Percentiles rank a stretch among this genome's conserved stretches.
phyloP scores from a whole-genome alignment of 35 echinoderm and acorn worm genomes.

The Apostichopus japonicus region DNA sequence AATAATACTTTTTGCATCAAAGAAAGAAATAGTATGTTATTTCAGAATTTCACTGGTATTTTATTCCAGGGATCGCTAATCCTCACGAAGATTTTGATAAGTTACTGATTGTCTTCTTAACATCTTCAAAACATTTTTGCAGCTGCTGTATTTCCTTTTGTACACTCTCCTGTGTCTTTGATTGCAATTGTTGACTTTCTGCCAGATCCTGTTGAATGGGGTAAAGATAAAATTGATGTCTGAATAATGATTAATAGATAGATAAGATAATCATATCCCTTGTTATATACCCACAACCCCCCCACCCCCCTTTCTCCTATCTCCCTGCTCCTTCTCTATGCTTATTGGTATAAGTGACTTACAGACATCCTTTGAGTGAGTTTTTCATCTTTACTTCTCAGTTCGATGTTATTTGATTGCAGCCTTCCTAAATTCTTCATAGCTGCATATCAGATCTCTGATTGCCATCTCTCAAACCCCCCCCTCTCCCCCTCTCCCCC shows the following conservation, averaged over 20 bases:
- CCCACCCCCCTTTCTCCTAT: no score
- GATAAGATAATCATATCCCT: no score
- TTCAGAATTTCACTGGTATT: slow-evolving; percentile 7
- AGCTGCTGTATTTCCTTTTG: slow-evolving; percentile 48
- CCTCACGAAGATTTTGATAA: background rate
- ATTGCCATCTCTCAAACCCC: no score
- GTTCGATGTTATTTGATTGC: slow-evolving; percentile 63
- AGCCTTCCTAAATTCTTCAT: slow-evolving; percentile 46
- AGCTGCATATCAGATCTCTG: no score
- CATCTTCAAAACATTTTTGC: slow-evolving; percentile 33
- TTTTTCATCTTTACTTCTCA: slow-evolving; percentile 67
- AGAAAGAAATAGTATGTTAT: background rate
- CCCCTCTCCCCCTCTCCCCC: no score
- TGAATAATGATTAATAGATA: no score
- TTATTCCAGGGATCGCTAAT: background rate
- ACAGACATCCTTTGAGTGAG: slow-evolving; percentile 61
- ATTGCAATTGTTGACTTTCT: slow-evolving; percentile 36
- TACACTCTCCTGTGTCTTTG: slow-evolving; percentile 18
- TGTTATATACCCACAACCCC: no score
- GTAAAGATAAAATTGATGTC: no score
- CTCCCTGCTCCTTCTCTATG: no score
- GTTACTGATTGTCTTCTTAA: slow-evolving; percentile 31
- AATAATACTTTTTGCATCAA: background rate
- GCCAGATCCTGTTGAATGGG: slow-evolving; percentile 10
- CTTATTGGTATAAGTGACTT: slow-evolving; percentile 33